Percentiles rank a stretch among this genome's conserved stretches.
These are phyloP conservation scores for Argyra leucocephala DNA, from an alignment of 2,888 invertebrate species.

Conservation along the genomic window DNA sequence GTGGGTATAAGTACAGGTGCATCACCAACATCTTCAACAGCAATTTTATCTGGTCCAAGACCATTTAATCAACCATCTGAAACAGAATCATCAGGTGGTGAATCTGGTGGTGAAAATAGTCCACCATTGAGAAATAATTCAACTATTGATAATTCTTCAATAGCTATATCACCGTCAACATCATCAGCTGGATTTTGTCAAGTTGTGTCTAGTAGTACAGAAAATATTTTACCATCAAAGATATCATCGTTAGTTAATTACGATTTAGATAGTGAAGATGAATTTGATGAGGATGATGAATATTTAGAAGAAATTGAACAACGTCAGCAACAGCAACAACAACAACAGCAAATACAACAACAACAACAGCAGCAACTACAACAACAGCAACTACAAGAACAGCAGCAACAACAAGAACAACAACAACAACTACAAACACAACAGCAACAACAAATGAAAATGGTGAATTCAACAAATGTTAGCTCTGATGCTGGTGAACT, in stretches of 20 bases:
- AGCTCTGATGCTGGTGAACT: neutral
- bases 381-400: slow-evolving; percentile 17
- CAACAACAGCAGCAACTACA: slow-evolving; percentile 25
- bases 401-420: slow-evolving; percentile 24
- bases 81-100: slow-evolving; percentile 15
- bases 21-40: slow-evolving; percentile 20
- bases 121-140: slow-evolving; percentile 18
- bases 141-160: slow-evolving; percentile 9
- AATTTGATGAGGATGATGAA: slow-evolving; percentile 14
- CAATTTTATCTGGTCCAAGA: slow-evolving; percentile 14
- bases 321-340: slow-evolving; percentile 23
- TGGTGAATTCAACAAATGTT: slow-evolving; percentile 7
- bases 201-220: slow-evolving; percentile 21
- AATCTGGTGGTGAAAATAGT: slow-evolving; percentile 17
- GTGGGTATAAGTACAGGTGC: slow-evolving; percentile 3
- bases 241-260: slow-evolving; percentile 10
- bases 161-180: slow-evolving; percentile 12
- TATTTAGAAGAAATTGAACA: slow-evolving; percentile 14
- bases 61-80: slow-evolving; percentile 22
- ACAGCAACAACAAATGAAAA: slow-evolving; percentile 17
- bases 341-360: slow-evolving; percentile 16
- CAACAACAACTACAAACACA: slow-evolving; percentile 14
- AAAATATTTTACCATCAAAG: slow-evolving; percentile 10
- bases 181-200: slow-evolving; percentile 14
- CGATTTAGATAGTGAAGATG: slow-evolving; percentile 11